Conservation (phyloP, 2,888 invertebrate species). For the Molanna angustata region DNA sequence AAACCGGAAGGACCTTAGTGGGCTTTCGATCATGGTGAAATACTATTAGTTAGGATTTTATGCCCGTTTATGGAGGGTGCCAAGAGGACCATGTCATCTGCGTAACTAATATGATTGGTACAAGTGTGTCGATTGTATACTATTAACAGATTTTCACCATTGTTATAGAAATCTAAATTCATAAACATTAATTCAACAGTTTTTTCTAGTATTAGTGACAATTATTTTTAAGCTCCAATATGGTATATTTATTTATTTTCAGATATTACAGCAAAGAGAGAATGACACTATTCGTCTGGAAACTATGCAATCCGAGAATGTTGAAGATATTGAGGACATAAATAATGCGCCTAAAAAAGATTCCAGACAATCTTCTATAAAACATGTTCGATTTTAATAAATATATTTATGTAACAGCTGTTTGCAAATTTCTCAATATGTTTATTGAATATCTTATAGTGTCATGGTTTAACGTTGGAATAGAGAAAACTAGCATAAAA, state of each 20-base stretch:
- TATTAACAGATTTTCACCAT: neutral
- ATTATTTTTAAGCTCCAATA: too few relatives aligned
- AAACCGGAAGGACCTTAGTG: too few relatives aligned
- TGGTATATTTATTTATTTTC: constrained; percentile 23
- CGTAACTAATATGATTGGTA: too few relatives aligned
- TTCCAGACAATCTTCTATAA: constrained; percentile 28
- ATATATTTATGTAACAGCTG: too few relatives aligned
- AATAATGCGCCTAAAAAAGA: neutral
- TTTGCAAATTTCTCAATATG: too few relatives aligned
- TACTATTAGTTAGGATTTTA: too few relatives aligned
- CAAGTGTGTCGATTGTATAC: too few relatives aligned
- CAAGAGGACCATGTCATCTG: too few relatives aligned
- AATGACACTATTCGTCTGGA: constrained; percentile 48
- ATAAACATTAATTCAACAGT: neutral
- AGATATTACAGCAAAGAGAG: constrained; percentile 48
- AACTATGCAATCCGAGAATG: constrained; percentile 44
- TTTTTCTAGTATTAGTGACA: constrained; percentile 12
- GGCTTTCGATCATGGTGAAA: too few relatives aligned
- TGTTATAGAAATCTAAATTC: neutral
- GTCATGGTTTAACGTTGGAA: too few relatives aligned
- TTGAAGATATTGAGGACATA: constrained; percentile 47
- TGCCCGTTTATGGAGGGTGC: too few relatives aligned
- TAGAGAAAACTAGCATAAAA: too few relatives aligned
- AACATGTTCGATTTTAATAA: constrained; percentile 39
- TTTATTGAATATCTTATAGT: neutral